These are phyloP conservation scores for Leucoraja ocellata DNA, from an alignment of 2,797 vertebrate species.

Conservation along the genomic window DNA sequence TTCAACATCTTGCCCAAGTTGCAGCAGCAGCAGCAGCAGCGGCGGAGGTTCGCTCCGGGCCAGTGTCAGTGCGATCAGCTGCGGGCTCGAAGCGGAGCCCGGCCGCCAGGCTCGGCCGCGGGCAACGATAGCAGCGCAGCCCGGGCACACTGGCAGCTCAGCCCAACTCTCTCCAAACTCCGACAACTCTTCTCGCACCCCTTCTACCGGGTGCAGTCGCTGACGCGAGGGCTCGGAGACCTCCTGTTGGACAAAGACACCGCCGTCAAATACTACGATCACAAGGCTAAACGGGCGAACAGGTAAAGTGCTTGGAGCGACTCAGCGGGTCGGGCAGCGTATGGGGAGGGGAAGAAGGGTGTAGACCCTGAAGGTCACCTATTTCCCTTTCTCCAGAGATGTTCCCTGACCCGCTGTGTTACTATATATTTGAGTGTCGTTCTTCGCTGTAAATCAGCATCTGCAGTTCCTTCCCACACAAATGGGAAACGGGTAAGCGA, in stretches of 20 bases:
- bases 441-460: too few relatives aligned
- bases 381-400: too few relatives aligned
- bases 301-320: neutral
- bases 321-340: too few relatives aligned
- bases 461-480: too few relatives aligned
- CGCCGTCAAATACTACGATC: neutral
- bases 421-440: too few relatives aligned
- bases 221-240: neutral
- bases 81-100: neutral
- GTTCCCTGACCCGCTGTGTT: too few relatives aligned
- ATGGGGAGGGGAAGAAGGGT: too few relatives aligned
- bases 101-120: neutral
- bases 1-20: conserved; percentile 82
- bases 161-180: conserved; percentile 17
- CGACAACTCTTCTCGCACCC: conserved; percentile 25
- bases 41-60: neutral
- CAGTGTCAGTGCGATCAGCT: conserved; percentile 47
- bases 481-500: too few relatives aligned
- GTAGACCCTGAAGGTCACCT: too few relatives aligned
- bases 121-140: neutral
- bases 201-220: neutral
- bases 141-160: neutral
- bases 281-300: conserved; percentile 15
- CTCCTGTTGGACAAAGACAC: neutral
- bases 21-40: conserved; percentile 47